Percentiles rank a stretch among this genome's conserved stretches.
These are phyloP conservation scores for Phorcus lineatus DNA, from an alignment of 2,888 invertebrate species.

Conservation along the genomic window DNA sequence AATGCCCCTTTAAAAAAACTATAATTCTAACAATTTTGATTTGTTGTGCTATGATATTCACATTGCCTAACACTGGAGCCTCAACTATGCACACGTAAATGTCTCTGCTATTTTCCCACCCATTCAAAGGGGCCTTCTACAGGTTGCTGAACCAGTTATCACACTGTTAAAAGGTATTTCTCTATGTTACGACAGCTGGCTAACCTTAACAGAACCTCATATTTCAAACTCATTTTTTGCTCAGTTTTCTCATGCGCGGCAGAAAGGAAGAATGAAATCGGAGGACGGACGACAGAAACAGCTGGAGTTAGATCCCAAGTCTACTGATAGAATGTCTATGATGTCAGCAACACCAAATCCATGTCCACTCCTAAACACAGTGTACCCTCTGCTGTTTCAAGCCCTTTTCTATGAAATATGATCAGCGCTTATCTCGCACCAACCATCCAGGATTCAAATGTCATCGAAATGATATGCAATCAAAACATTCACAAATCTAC, in stretches of 20 bases:
- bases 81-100: background rate
- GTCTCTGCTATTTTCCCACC: slow-evolving; percentile 15
- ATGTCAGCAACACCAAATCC: background rate
- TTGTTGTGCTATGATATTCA: background rate
- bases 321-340: background rate
- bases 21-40: background rate
- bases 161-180: background rate
- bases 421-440: background rate
- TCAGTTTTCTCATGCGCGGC: background rate
- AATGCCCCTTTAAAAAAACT: too few species aligned
- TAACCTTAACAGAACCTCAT: slow-evolving; percentile 8
- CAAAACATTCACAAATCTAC: background rate
- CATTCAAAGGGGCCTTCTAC: background rate
- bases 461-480: slow-evolving; percentile 19
- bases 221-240: background rate
- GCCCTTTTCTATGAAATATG: slow-evolving; percentile 7
- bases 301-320: background rate
- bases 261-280: background rate
- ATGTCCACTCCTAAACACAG: background rate
- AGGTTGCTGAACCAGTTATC: background rate
- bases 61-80: background rate
- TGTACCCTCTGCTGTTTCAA: slow-evolving; percentile 8
- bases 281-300: too few species aligned
- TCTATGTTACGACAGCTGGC: slow-evolving; percentile 12
- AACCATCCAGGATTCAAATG: slow-evolving; percentile 14